These are phyloP conservation scores for Orius laevigatus DNA, from an alignment of 1,140 invertebrate genomes.

Conservation along the genomic window DNA sequence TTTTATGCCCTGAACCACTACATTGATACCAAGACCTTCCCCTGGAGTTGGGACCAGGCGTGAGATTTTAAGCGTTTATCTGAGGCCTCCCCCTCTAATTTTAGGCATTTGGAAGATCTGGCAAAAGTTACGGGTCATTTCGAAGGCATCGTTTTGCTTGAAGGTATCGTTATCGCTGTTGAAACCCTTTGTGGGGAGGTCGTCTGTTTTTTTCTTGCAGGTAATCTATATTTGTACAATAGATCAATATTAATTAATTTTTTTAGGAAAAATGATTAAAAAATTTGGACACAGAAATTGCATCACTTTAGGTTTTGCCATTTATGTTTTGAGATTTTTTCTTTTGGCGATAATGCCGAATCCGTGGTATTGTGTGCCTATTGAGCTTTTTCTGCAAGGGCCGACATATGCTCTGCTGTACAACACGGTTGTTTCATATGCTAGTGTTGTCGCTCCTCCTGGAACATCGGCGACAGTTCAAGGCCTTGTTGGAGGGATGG, in stretches of 20 bases:
- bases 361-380: conserved; percentile 54
- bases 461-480: conserved; percentile 67
- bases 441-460: conserved; percentile 50
- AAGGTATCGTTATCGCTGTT: conserved; percentile 54
- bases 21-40: no score
- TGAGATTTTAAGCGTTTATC: no score
- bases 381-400: conserved; percentile 55
- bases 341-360: conserved; percentile 49
- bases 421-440: conserved; percentile 59
- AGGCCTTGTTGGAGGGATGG: conserved; percentile 64
- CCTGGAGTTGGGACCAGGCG: no score
- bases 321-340: conserved; percentile 45
- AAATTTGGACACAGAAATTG: conserved; percentile 51
- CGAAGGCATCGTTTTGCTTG: conserved; percentile 52
- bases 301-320: conserved; percentile 51
- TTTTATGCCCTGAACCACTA: no score
- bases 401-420: conserved; percentile 64
- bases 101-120: conserved; percentile 54
- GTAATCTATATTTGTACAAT: conserved; percentile 23
- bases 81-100: no score
- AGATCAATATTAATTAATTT: conserved; percentile 6
- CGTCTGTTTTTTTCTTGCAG: conserved; percentile 52
- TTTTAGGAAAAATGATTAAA: conserved; percentile 47
- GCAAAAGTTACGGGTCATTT: conserved; percentile 38
- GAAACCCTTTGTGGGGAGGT: conserved; percentile 57